Evolutionary conservation across 2,797 vertebrate genomes (phyloP), one percentile per base, ranked within the genome.

Genomic region (Neosilurus mollespiculum): DNA sequence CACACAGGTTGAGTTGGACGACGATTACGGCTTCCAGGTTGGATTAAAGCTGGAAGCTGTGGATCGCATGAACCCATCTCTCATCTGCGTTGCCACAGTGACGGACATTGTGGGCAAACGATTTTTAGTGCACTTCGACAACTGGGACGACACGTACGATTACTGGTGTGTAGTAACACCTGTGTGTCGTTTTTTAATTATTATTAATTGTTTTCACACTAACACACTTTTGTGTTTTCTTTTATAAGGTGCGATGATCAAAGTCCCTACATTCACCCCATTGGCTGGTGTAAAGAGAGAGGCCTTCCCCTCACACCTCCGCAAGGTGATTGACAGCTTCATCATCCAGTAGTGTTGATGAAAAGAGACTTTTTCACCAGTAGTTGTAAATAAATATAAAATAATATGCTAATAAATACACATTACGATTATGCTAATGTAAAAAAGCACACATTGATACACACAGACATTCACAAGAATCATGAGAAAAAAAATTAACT

Each of bases 81-180:
- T 99, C 75, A 94, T 99, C 91, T 99, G 98, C 0, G 98, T 99
- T 83, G 98, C 98, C 89, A 99, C 97, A 3, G 96, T 99, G 91
- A 99, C 97, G 0, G 98, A 99, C 0, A 93, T 97, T 86, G 97
- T 99, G 86, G 96, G 96, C 62, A 88, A 94, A 85, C 96, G 96
- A 78, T 99, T 99, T 91, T 95, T 99, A 88, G 97, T 99, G 92
- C 98, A 99, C 92, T 99, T 99, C 88, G 98, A 99, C 92, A 98
- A 99, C 94, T 99, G 98, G 98, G 98, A 99, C 37, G 98, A 99
- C 90, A 99, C 98, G 1, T 99, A 99, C 0, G 98, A 99, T 91
- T 99, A 99, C 93, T 99, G 98, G 98, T 99, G 84, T 88, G n/a
- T n/a, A n/a, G n/a, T n/a, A n/a, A n/a, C n/a, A n/a, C n/a, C n/a